Evolutionary conservation across 2,888 invertebrate genomes (phyloP), one percentile per base, ranked within the genome.

Genomic region (Aleiodes alternator): DNA sequence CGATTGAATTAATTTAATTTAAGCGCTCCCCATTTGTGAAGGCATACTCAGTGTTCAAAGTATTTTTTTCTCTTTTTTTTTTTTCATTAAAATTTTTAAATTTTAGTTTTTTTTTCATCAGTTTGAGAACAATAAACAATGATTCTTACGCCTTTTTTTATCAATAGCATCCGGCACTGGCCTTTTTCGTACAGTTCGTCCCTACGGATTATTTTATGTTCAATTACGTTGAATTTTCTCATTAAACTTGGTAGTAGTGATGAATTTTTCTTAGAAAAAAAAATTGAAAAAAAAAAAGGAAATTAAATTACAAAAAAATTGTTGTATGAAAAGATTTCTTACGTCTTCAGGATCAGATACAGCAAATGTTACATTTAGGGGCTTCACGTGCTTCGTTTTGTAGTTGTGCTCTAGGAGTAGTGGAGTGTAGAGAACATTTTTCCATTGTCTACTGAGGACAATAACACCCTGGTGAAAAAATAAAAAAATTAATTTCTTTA

Each of bases 381-480:
- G 96, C 83, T 95, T 94, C 83, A 95, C 92, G 78, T 95, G 92
- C 87, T 96, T 95, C 76, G 94, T 94, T 91, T 96, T 96, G 87
- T 96, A 96, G 88, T 96, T 96, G 87, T 97, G 96, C 84, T 96
- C 96, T 72, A 97, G 92, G 55, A 98, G 91, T 79, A 97, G 91
- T 0, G 98, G 98, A 81, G 98, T 98, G 88, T 98, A 98, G 23
- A 98, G 91, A 3, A 97, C 95, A 89, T 97, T 98, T 90, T 98
- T 98, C 98, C 98, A 98, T 88, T 98, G 98, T 0, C 98, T 93
- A 85, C 97, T 97, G 72, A 98, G 91, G 34, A 98, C 98, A 87
- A 98, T 96, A n/a, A 98, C 95, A 38, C 98, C 98, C 95, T 96
- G 87, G 8, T 6, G 9, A 71, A 88, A 88, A 84, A 73, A 38